Base-by-base conservation (phyloP, 2,888 invertebrate species). In the Ophion costatus region DNA sequence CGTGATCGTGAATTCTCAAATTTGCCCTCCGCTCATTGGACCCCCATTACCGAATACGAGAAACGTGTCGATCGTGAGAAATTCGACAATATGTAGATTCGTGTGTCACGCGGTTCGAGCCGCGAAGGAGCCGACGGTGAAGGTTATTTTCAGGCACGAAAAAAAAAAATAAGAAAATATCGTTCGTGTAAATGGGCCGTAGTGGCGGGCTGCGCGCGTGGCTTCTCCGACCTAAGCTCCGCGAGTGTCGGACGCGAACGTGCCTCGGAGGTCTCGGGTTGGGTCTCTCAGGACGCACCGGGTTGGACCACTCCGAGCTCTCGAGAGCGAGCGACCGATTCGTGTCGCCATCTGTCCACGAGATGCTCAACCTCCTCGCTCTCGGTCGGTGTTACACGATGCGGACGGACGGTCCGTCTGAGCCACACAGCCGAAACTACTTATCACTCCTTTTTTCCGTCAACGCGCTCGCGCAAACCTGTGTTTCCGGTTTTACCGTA, bases 291-390 rank as follows among this genome's bases (percentile, higher is more conserved):
- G 67, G 56, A 83, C 76, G 42, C 79, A 76, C 86, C 66, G 80
- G 67, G 80, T 80, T 83, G 83, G 85, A 85, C 85, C 83, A 83
- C 83, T 85, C 80, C 80, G 80, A 59, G 42, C 69, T 59, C 73
- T 61, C 80, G 56, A 73, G 70, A 82, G 57, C 73, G 66, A 75
- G 63, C 90, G 92, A 92, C 92, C 87, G 91, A 88, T 89, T 86
- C 78, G 90, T 91, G 92, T 80, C 90, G 93, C 93, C 93, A 93
- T 93, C 93, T 93, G 88, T 67, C 88, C 79, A 82, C 33, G 69
- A 66, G 80, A 84, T 83, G 87, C 57, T 82, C 87, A 93, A 93
- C 89, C 88, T 87, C 84, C 80, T 92, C 80, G 88, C 87, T 87
- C 84, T 80, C 61, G 82, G 86, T 89, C 90, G 89, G 82, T 78